phyloP scores from a whole-genome alignment of 2,797 vertebrate genomes.

The Ibycter americanus region DNA sequence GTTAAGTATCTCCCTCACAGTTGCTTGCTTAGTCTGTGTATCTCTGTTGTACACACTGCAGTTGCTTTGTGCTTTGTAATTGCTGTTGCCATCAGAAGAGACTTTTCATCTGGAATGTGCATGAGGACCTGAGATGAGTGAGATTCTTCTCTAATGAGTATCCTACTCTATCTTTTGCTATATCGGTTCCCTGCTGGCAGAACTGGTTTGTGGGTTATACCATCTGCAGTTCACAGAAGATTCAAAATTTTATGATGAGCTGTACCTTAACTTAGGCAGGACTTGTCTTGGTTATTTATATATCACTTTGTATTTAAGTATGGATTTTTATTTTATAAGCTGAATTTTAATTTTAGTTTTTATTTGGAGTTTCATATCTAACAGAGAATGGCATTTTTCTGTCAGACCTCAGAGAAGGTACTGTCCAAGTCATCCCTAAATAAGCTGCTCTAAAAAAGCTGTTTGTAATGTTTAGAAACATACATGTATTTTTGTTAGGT shows the following conservation, averaged over 20 bases:
- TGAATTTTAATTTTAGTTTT: neutral
- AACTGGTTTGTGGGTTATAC: conserved; percentile 15
- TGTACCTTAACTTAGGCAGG: neutral
- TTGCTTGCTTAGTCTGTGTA: neutral
- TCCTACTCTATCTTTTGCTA: neutral
- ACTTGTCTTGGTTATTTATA: neutral
- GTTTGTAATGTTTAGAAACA: neutral
- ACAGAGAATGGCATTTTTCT: neutral
- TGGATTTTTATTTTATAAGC: neutral
- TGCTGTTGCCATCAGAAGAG: neutral
- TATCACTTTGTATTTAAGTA: neutral
- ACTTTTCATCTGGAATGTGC: neutral
- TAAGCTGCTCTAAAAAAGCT: neutral
- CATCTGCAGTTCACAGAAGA: neutral
- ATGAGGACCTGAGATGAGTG: neutral
- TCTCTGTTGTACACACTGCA: neutral
- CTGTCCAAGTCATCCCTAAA: neutral
- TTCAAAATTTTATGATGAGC: neutral
- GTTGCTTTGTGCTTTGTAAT: neutral
- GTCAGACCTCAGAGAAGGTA: neutral
- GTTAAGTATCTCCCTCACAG: neutral
- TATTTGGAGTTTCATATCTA: neutral
- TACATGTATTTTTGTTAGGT: neutral
- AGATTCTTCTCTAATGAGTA: conserved; percentile 28
- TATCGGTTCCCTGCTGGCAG: neutral